These are phyloP conservation scores for Cistogaster globosa DNA, from an alignment of 2,888 invertebrate species.

Conservation along the genomic window DNA sequence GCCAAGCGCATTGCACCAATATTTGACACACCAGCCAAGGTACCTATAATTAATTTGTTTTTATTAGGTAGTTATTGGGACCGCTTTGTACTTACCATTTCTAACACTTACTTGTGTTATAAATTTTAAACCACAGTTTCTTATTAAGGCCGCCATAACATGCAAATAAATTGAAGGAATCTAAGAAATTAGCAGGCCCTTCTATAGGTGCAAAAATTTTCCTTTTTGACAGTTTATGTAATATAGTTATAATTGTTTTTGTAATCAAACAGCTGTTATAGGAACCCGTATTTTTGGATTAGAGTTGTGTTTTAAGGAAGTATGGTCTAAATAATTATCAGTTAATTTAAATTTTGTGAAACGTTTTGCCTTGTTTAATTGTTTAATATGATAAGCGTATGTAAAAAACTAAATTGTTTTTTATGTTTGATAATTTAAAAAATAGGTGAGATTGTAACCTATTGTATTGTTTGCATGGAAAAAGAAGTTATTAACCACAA, in stretches of 20 bases:
- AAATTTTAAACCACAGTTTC: slow-evolving; percentile 78
- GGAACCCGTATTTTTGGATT: not conserved
- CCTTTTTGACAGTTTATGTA: slow-evolving; percentile 76
- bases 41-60: slow-evolving; percentile 64
- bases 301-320: not conserved
- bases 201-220: slow-evolving; percentile 24
- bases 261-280: slow-evolving; percentile 28
- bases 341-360: too few relatives aligned
- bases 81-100: slow-evolving; percentile 76
- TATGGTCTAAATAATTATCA: too few relatives aligned
- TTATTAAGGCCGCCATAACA: slow-evolving; percentile 81
- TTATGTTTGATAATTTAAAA: too few relatives aligned
- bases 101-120: slow-evolving; percentile 76
- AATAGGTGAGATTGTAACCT: too few relatives aligned
- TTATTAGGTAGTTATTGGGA: not conserved
- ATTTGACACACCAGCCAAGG: slow-evolving; percentile 70
- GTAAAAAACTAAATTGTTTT: too few relatives aligned
- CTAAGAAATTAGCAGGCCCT: slow-evolving; percentile 37
- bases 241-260: slow-evolving; percentile 56
- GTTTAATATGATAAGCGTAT: too few relatives aligned
- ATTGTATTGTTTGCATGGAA: too few relatives aligned
- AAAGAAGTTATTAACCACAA: too few relatives aligned
- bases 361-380: too few relatives aligned
- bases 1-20: slow-evolving; percentile 76
- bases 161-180: slow-evolving; percentile 36